These are phyloP conservation scores for Ochropleura leucogaster DNA, from an alignment of 2,888 invertebrate genomes.

Conservation along the genomic window DNA sequence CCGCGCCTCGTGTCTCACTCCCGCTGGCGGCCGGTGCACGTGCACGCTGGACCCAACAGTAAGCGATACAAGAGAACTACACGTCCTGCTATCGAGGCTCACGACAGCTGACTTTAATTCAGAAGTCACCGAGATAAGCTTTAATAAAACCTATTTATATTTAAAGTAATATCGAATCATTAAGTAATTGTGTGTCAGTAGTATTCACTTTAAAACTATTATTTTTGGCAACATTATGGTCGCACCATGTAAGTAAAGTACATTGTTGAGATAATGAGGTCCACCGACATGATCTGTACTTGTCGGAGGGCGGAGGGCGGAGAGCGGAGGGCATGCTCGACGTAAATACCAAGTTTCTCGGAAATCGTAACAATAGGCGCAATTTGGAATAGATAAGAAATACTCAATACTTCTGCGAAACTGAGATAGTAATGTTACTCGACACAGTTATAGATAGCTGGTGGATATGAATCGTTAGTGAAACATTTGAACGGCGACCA, in stretches of 20 bases:
- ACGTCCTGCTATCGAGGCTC: slow-evolving; percentile 7
- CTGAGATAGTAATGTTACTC: neutral
- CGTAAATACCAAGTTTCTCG: slow-evolving; percentile 26
- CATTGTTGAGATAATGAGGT: slow-evolving; percentile 20
- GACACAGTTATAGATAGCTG: neutral
- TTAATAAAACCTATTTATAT: neutral
- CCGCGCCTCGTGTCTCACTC: neutral
- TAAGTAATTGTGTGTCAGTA: neutral
- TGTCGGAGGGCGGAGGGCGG: neutral
- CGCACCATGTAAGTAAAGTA: slow-evolving; percentile 2
- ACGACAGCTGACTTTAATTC: slow-evolving; percentile 10
- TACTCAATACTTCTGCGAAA: slow-evolving; percentile 6
- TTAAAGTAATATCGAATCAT: neutral
- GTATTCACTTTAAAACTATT: neutral
- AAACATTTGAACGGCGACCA: neutral
- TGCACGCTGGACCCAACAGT: neutral
- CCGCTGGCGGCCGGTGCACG: too few relatives aligned
- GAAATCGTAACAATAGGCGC: slow-evolving; percentile 6
- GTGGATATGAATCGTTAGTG: neutral
- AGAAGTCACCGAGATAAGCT: neutral
- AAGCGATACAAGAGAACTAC: slow-evolving; percentile 1
- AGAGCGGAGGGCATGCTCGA: neutral
- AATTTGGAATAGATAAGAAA: slow-evolving; percentile 17
- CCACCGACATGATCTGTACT: neutral
- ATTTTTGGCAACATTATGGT: neutral